Conservation (phyloP, 2,888 invertebrate genomes). For the Macrostomum cliftonense region DNA sequence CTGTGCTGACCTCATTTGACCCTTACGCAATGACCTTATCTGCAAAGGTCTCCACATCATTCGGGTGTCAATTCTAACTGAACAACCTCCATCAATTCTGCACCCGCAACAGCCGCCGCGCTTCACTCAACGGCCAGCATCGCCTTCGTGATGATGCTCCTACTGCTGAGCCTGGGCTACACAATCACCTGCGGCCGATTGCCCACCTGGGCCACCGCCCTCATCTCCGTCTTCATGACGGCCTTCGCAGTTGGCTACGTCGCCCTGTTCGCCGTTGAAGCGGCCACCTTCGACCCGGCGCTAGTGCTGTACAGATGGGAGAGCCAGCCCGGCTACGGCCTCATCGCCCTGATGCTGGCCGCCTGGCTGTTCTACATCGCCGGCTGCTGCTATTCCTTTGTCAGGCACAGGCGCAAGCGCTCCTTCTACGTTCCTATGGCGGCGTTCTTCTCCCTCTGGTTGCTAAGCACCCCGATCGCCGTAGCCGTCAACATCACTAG, state of each 20-base stretch:
- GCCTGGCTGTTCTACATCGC: neutral
- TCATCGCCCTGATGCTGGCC: conserved; percentile 41
- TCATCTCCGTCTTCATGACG: neutral
- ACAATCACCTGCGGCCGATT: neutral
- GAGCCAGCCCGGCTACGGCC: conserved; percentile 66
- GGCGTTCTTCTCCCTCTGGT: conserved; percentile 62
- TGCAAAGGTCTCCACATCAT: too few relatives aligned
- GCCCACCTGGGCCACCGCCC: neutral
- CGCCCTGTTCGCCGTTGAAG: neutral
- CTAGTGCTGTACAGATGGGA: conserved; percentile 72
- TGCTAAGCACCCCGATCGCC: neutral
- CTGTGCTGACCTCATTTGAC: too few relatives aligned
- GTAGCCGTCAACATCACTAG: too few relatives aligned
- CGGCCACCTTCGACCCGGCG: conserved; percentile 57
- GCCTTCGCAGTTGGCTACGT: neutral
- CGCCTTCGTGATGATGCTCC: neutral
- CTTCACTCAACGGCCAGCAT: too few relatives aligned
- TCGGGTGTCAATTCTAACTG: too few relatives aligned
- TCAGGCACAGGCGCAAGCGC: conserved; percentile 57
- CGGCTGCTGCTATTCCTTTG: neutral
- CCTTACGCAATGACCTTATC: too few relatives aligned
- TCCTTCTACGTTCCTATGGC: conserved; percentile 65
- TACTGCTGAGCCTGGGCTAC: neutral
- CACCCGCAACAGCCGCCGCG: too few relatives aligned
- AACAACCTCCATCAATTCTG: too few relatives aligned